Conservation (phyloP, 37 sponge, comb jelly and placozoan genomes). For the Aplysina aerophoba region DNA sequence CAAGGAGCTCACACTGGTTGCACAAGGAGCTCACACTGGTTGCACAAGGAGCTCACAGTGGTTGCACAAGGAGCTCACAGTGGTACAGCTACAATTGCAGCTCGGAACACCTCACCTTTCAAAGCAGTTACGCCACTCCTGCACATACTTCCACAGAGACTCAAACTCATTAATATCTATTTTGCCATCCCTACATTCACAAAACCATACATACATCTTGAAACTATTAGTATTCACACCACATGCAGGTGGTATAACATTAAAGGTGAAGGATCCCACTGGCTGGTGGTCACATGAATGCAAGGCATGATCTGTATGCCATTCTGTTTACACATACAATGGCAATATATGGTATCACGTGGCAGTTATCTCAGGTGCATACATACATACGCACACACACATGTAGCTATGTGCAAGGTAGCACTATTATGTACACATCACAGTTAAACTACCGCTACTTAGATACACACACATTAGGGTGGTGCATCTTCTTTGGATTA, state of each 20-base stretch:
- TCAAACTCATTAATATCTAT: constrained; percentile 92
- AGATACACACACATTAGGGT: background rate
- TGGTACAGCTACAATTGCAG: background rate
- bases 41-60: background rate
- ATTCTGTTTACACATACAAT: too few species aligned
- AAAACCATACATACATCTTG: background rate
- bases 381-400: constrained; percentile 9
- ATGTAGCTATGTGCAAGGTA: background rate
- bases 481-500: too few species aligned
- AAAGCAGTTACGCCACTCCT: constrained; percentile 92
- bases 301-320: background rate
- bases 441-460: background rate
- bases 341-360: too few species aligned
- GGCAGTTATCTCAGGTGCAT: too few species aligned
- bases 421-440: background rate
- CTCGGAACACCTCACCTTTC: constrained; percentile 61
- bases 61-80: background rate
- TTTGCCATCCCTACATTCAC: constrained; percentile 67
- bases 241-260: too few species aligned
- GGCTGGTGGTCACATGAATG: too few species aligned
- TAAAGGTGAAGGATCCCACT: too few species aligned
- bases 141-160: constrained; percentile 88
- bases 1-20: background rate
- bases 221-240: background rate
- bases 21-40: too few species aligned